Conservation (phyloP, 2,113 vertebrate species). For the Plestiodon gilberti region DNA sequence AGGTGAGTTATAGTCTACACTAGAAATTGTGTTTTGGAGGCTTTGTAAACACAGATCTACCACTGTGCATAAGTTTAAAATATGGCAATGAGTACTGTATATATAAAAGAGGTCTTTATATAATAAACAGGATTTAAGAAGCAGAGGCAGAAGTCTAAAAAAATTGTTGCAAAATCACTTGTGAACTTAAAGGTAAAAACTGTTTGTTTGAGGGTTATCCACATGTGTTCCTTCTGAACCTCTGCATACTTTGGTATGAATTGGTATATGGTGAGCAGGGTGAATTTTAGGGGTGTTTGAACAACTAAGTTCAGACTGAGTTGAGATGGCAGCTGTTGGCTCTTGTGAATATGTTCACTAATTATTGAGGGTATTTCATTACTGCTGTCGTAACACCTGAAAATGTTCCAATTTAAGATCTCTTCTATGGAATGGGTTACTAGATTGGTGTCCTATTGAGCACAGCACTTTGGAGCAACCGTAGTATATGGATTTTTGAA, state of each 20-base stretch:
- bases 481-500: neutral
- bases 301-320: neutral
- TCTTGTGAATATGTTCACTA: neutral
- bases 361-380: neutral
- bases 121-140: neutral
- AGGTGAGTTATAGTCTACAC: neutral
- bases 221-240: neutral
- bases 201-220: neutral
- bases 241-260: neutral
- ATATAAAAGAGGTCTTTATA: neutral
- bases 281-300: neutral
- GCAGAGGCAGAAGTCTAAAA: neutral
- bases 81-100: neutral
- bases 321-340: no score
- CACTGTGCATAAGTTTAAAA: neutral
- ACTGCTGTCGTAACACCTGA: no score
- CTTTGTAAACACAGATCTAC: neutral
- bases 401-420: neutral
- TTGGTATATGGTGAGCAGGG: neutral
- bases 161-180: neutral
- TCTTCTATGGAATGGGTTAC: neutral
- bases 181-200: neutral
- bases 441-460: neutral
- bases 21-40: neutral
- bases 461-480: neutral